Evolutionary conservation across 2,797 vertebrate species (phyloP), one percentile per base, ranked within the genome.

Genomic region (Valencia hispanica): DNA sequence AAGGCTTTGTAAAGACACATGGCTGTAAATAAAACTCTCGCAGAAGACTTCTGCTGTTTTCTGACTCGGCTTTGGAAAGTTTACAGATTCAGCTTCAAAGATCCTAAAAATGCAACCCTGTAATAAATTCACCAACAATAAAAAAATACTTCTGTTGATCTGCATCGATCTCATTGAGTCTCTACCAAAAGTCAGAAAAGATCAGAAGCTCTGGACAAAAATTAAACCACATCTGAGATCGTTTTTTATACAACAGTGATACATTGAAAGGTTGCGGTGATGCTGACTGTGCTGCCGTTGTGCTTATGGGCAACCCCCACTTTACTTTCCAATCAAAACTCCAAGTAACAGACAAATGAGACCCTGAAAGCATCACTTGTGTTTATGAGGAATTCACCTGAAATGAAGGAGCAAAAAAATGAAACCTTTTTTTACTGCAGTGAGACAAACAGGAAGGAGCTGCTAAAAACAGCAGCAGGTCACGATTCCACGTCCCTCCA

Each of bases 401-500:
- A 82, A 53, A 84, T 75, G 78, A 85, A 53, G 72, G 57, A 61
- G 77, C 47, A 78, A 80, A 69, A n/a, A 82, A 70, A 83, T 15
- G 41, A 73, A 55, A 41, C 70, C 39, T 63, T 85, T 43, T 59
- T 88, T 90, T 87, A 89, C 89, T 89, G 90, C 85, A 87, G 79
- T 7, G 71, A 47, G 79, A 85, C 80, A 85, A 85, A 89, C 84
- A 88, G 73, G 80, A 89, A 87, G 73, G 47, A 85, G 80, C 84
- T 84, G 87, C 84, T 91, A 83, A 90, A 91, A 91, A 82, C 82
- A 89, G 88, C 88, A 91, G 84, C 73, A 90, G 89, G 81, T 88
- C 22, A 73, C 82, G 79, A 90, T 75, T 77, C 87, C 68, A 66
- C 34, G 53, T 12, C 50, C 65, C 34, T 36, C 17, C 32, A 68